A percentile compares a stretch with the other conserved stretches of the same genome.
Conservation (phyloP, 2,113 vertebrate species). For the Miniopterus natalensis region DNA sequence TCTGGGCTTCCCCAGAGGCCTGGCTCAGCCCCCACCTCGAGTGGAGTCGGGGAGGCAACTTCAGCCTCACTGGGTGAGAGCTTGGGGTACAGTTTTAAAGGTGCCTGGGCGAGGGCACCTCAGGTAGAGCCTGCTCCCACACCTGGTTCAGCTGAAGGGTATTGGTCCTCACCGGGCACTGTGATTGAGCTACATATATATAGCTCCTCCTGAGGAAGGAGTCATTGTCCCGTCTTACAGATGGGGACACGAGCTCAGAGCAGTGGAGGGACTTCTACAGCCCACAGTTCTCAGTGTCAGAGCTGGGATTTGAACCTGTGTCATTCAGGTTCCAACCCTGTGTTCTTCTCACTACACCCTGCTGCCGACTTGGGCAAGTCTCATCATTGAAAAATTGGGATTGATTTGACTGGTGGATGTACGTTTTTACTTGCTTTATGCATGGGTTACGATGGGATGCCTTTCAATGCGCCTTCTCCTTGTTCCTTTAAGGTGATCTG, state of each 20-base stretch:
- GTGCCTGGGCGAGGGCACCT: not conserved
- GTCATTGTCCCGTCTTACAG: accelerated
- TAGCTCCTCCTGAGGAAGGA: accelerated
- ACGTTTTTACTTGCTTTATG: not conserved
- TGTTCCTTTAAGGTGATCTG: not conserved
- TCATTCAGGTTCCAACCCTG: not conserved
- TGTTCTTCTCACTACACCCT: not conserved
- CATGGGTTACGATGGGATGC: not conserved
- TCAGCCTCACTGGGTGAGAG: not conserved
- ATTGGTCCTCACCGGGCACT: accelerated
- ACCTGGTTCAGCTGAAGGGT: not conserved
- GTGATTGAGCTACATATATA: accelerated
- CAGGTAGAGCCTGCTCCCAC: not conserved
- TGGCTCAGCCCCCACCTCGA: not conserved
- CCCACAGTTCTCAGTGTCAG: not conserved
- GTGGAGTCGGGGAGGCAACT: not conserved
- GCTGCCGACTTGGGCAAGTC: not conserved
- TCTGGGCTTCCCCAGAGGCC: not conserved
- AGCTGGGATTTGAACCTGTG: not conserved
- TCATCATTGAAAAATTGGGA: not conserved
- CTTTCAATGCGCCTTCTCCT: not conserved
- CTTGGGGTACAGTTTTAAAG: not conserved
- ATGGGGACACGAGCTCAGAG: not conserved
- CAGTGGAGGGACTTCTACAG: not conserved
- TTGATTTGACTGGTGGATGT: not conserved